Base-by-base conservation (phyloP, 2,113 vertebrate species). In the Cochlearius cochlearius region DNA sequence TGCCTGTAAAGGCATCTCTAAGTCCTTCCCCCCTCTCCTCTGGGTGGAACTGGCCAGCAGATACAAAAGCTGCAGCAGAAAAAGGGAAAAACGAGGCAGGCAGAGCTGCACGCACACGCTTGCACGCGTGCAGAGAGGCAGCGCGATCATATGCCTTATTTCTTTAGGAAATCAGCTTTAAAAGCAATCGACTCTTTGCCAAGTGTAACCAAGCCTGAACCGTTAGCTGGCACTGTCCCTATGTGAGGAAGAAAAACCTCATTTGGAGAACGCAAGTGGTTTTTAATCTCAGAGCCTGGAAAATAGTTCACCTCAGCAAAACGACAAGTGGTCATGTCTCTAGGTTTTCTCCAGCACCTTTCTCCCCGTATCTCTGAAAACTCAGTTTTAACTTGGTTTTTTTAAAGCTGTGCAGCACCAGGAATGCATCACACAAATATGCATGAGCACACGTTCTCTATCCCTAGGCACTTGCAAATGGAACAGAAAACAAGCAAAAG, bases 151-250 rank as follows among this genome's bases (percentile, higher is more conserved):
- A 94, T 0, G 0, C 52, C 62, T 79, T 79, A 56, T 64, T 95
- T 91, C 90, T 93, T 85, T 52, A 75, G 66, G 64, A 96, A 93
- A 96, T 64, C 81, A 79, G 69, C 95, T 86, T 78, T 79, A 82
- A 92, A 89, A 82, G 34, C 92, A 76, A 39, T 82, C 2, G 0
- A 55, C 52, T 79, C 30, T 79, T 64, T 85, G 63, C 92, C 81
- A 80, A 11, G 58, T 74, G 50, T 66, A 88, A 66, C 91, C 77
- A 88, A 82, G 63, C 26, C 74, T 92, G 81, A 92, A 66, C 71
- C 55, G 82, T 88, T 38, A 73, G 66, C 94, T 93, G 81, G 53
- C 45, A 16, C 62, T 32, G 34, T 19, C 39, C 75, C 77, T 22
- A 87, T 30, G 41, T 0, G 0, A 68, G 39, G 34, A 96, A 75